Percentiles rank a stretch among this genome's conserved stretches.
Evolutionary conservation across 2,797 vertebrate genomes (phyloP).

Genomic region (Phataginus tetradactyla): DNA sequence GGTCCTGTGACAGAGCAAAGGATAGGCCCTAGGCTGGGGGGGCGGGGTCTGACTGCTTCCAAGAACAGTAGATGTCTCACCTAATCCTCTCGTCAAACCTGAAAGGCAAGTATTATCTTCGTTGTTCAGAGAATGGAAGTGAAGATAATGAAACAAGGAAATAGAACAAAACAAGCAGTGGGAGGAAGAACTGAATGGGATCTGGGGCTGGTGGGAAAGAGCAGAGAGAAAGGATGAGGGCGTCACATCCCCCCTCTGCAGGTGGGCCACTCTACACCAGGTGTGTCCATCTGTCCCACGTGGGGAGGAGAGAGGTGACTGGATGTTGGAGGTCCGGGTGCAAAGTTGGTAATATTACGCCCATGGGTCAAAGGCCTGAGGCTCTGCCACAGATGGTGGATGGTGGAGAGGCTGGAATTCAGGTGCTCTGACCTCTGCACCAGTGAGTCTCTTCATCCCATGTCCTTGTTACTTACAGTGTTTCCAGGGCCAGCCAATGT

Average conservation of each 20-base stretch:
- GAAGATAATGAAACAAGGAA: background rate
- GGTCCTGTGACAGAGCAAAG: background rate
- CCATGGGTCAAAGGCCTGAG: background rate
- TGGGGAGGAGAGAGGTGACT: background rate
- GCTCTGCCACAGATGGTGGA: background rate
- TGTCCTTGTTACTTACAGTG: background rate
- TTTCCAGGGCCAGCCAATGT: background rate
- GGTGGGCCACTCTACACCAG: no score
- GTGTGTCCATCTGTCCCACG: background rate
- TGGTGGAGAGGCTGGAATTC: background rate
- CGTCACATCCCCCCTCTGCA: no score
- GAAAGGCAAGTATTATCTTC: background rate
- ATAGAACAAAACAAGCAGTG: background rate
- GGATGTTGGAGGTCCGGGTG: background rate
- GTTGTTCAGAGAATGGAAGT: background rate
- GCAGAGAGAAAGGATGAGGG: no score
- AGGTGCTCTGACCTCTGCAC: background rate
- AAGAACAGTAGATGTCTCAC: background rate
- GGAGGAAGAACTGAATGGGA: background rate
- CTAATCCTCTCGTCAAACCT: background rate
- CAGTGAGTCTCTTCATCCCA: background rate
- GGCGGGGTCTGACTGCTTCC: background rate
- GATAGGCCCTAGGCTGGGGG: background rate
- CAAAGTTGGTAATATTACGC: background rate
- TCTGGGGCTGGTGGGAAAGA: background rate